phyloP scores from a whole-genome alignment of 2,888 invertebrate genomes.

The Andrena hattorfiana region DNA sequence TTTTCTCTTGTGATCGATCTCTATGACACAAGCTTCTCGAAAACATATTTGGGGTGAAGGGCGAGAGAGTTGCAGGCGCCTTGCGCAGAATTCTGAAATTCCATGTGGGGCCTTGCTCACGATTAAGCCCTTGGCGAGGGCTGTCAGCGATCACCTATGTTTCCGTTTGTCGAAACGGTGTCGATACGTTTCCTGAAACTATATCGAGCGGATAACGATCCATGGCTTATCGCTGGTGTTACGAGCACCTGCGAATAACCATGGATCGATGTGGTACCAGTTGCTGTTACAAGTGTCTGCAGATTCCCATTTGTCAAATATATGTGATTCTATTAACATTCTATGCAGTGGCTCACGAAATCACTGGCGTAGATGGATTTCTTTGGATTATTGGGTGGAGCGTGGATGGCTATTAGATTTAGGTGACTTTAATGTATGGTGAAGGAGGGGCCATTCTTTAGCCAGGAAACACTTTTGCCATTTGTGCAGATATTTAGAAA shows the following conservation, averaged over 20 bases:
- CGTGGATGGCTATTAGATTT: too few species aligned
- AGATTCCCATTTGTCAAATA: not conserved
- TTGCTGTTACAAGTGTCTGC: slow-evolving; percentile 11
- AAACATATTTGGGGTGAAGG: too few species aligned
- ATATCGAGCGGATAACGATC: slow-evolving; percentile 58
- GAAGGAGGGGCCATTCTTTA: too few species aligned
- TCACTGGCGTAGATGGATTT: not conserved
- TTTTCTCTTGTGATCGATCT: too few species aligned
- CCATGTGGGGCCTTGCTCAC: not conserved
- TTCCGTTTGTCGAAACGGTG: slow-evolving; percentile 51
- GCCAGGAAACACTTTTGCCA: too few species aligned
- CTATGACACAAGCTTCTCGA: too few species aligned
- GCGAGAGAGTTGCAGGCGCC: too few species aligned
- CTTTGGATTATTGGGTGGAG: not conserved
- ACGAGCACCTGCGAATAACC: slow-evolving; percentile 40
- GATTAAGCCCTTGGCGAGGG: slow-evolving; percentile 19
- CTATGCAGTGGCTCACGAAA: not conserved
- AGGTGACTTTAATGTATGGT: not conserved
- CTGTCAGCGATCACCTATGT: slow-evolving; percentile 44
- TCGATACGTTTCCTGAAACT: slow-evolving; percentile 58
- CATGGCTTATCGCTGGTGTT: slow-evolving; percentile 52
- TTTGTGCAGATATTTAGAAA: too few species aligned
- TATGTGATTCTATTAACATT: not conserved
- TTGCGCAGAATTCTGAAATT: not conserved
- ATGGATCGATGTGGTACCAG: slow-evolving; percentile 32